Base-by-base conservation (phyloP, 2,888 invertebrate species). In the Meteorus colon region DNA sequence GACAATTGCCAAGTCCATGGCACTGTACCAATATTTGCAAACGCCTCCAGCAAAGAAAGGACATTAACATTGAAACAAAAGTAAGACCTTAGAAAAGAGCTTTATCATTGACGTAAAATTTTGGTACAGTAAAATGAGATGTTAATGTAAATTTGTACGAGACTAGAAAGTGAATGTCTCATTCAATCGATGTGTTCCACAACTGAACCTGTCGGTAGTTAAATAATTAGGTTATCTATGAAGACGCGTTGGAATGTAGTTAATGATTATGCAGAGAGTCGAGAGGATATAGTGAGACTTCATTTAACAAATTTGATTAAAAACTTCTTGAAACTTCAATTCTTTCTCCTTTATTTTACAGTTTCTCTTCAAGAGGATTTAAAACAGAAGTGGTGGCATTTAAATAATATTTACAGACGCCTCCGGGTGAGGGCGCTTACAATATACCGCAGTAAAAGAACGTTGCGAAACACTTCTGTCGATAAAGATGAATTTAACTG, bases 111-210 rank as follows among this genome's bases (percentile, higher is more conserved):
- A n/a, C 0, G 48, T 3, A n/a, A 14, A 48, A 48, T 16, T 16
- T n/a, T 8, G 1, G 8, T 81, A 79, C 69, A 75, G 80, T 74
- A 75, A 82, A 83, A 82, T 78, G 81, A 80, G 80, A 81, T 34
- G 34, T 34, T 34, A 82, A 48, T 4, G 16, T 48, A 4, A n/a
- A 16, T 1, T 48, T 48, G 81, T 83, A 84, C 84, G 82, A 84
- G 81, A 81, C 82, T 77, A 79, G 81, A 82, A 83, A 83, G 81
- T 80, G 80, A 84, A 83, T 84, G 83, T 82, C 80, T 80, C 24
- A 84, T 79, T 82, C 80, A 80, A 60, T 79, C 75, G 78, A 34
- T 45, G 16, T 63, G n/a, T 31, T 34, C 69, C 45, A 59, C 69
- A 34, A 37, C 55, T 34, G 66, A 66, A 55, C 37, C 59, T 19